phyloP scores from a whole-genome alignment of 2,113 vertebrate genomes.

The Corythornis cristatus region DNA sequence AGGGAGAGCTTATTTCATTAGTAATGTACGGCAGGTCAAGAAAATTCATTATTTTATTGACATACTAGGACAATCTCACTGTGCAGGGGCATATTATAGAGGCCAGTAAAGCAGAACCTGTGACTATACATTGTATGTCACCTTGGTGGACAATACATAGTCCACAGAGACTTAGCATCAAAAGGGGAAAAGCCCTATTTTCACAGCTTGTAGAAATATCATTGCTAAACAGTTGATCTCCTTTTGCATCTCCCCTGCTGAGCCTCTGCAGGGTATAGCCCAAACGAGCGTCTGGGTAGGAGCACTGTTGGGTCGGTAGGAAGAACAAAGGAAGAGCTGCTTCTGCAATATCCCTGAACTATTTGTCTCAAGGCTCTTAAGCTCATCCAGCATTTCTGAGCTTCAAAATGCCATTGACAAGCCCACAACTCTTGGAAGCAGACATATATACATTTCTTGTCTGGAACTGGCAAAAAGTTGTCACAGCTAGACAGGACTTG shows the following conservation, averaged over 20 bases:
- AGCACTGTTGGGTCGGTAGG: not conserved
- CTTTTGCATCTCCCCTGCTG: not conserved
- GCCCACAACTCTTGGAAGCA: not conserved
- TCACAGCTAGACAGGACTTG: not conserved
- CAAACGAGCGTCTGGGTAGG: not conserved
- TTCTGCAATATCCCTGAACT: not conserved
- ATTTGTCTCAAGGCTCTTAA: not conserved
- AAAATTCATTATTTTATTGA: not conserved
- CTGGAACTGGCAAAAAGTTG: not conserved
- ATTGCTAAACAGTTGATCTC: not conserved
- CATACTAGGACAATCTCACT: not conserved
- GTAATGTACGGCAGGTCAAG: not conserved
- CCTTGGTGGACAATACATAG: not conserved
- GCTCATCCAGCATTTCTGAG: not conserved
- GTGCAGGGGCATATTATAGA: not conserved
- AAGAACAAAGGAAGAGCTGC: not conserved
- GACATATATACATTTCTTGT: not conserved
- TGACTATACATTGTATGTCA: not conserved
- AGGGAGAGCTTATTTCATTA: conserved; percentile 1
- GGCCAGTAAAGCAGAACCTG: not conserved
- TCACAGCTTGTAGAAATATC: not conserved
- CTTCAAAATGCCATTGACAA: not conserved
- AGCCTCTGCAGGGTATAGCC: not conserved
- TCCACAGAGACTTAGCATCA: not conserved
- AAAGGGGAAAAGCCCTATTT: not conserved